Evolutionary conservation across 2,888 invertebrate species (phyloP).

Genomic region (Barypeithes pellucidus): DNA sequence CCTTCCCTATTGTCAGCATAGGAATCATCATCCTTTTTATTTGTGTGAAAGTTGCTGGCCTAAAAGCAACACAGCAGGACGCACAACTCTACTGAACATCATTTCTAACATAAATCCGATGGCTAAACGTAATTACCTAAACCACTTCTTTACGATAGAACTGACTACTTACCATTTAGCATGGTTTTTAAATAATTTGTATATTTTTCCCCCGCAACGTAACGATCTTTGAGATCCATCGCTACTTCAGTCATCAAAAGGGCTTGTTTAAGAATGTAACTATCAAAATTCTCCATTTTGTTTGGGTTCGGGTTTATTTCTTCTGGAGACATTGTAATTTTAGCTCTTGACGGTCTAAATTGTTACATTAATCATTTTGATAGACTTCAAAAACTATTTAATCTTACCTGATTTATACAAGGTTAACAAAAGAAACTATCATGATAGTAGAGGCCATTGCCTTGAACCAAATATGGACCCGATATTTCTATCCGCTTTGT

Average conservation of each 20-base stretch:
- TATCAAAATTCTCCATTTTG: conserved; percentile 18
- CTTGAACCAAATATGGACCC: no score
- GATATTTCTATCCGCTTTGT: no score
- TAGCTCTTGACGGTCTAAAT: conserved; percentile 19
- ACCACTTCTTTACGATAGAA: neutral
- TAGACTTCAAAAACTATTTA: conserved; percentile 1
- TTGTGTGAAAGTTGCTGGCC: no score
- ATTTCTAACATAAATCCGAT: no score
- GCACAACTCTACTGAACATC: no score
- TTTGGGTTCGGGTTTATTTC: conserved; percentile 16
- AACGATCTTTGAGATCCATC: conserved; percentile 67
- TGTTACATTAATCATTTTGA: conserved; percentile 10
- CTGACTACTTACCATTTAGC: conserved; percentile 56
- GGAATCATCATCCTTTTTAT: no score
- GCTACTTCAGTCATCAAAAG: conserved; percentile 67
- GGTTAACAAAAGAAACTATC: neutral
- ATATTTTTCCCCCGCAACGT: conserved; percentile 67
- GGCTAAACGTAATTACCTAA: neutral
- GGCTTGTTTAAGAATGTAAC: conserved; percentile 58
- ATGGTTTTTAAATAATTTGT: conserved; percentile 67
- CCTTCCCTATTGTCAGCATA: no score
- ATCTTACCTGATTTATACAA: neutral
- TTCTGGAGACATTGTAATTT: conserved; percentile 34
- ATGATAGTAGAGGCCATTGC: no score
- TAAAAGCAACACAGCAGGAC: no score